A percentile compares a stretch with the other conserved stretches of the same genome.
These are phyloP conservation scores for Dendrolimus pini DNA, from an alignment of 2,888 invertebrate species.

Conservation along the genomic window DNA sequence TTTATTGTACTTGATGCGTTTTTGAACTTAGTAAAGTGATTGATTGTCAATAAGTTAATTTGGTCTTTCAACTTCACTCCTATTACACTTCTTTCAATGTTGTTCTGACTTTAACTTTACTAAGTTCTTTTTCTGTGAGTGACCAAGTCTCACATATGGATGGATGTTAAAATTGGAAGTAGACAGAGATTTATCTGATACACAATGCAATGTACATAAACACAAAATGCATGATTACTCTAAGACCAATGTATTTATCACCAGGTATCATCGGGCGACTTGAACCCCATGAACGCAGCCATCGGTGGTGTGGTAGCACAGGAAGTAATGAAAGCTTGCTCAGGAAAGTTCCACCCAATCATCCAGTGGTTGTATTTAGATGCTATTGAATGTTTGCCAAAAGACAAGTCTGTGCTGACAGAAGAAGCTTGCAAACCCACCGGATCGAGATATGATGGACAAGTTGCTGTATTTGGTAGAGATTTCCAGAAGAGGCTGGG, in stretches of 20 bases:
- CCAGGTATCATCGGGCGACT: constrained; percentile 82
- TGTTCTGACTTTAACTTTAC: too few relatives aligned
- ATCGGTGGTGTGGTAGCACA: constrained; percentile 98
- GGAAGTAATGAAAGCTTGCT: constrained; percentile 99
- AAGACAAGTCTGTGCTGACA: constrained; percentile 77
- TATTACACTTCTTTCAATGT: too few relatives aligned
- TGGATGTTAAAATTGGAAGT: too few relatives aligned
- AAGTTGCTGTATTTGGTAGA: constrained; percentile 94
- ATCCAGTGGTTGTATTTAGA: constrained; percentile 97
- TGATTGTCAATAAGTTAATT: too few relatives aligned
- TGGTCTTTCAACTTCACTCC: too few relatives aligned
- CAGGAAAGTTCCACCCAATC: constrained; percentile 96
- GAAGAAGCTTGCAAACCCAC: constrained; percentile 85
- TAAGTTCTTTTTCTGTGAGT: too few relatives aligned
- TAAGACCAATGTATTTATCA: background rate
- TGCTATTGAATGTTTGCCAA: constrained; percentile 94
- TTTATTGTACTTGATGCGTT: too few relatives aligned
- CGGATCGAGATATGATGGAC: constrained; percentile 89
- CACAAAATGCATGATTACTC: too few relatives aligned
- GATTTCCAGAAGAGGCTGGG: constrained; percentile 92
- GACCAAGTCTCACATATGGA: too few relatives aligned
- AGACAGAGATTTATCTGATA: too few relatives aligned
- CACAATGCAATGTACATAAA: too few relatives aligned
- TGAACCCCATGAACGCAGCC: constrained; percentile 94
- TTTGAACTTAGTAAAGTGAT: too few relatives aligned